These are phyloP conservation scores for Mohoua ochrocephala DNA, from an alignment of 2,113 vertebrate species.

Conservation along the genomic window DNA sequence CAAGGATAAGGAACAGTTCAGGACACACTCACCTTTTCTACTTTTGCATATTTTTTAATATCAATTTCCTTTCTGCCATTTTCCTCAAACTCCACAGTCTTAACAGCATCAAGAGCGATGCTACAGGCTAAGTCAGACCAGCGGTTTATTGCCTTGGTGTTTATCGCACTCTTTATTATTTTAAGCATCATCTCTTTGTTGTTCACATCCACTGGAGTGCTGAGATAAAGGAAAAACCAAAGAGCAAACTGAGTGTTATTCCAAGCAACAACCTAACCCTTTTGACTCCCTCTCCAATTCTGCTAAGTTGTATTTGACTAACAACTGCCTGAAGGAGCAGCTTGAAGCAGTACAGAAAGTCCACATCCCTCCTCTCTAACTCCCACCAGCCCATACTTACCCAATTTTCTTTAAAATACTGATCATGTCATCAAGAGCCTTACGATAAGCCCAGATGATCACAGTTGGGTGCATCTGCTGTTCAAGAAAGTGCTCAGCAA, in stretches of 20 bases:
- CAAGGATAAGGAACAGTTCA: not conserved
- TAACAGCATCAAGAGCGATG: slow-evolving; percentile 88
- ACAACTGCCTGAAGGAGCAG: not conserved
- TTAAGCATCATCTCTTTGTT: slow-evolving; percentile 90
- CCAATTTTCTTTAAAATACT: slow-evolving; percentile 82
- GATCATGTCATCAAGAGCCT: slow-evolving; percentile 91
- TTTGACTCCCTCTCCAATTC: not conserved
- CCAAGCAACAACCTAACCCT: too few relatives aligned
- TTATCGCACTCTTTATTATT: slow-evolving; percentile 89
- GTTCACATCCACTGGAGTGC: slow-evolving; percentile 83
- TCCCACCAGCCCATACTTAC: not conserved
- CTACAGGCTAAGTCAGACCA: slow-evolving; percentile 84
- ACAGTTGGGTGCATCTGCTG: slow-evolving; percentile 97
- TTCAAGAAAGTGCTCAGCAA: slow-evolving; percentile 93
- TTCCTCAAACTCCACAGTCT: slow-evolving; percentile 88
- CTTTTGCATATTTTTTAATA: slow-evolving; percentile 95
- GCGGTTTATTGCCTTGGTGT: slow-evolving; percentile 82
- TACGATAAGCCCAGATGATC: slow-evolving; percentile 88
- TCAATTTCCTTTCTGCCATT: slow-evolving; percentile 92
- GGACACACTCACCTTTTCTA: slow-evolving; percentile 84
- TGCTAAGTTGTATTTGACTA: too few relatives aligned
- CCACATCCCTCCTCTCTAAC: not conserved
- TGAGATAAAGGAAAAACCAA: not conserved
- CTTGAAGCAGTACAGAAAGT: not conserved
- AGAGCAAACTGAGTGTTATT: rapidly evolving